phyloP scores from a whole-genome alignment of 2,113 vertebrate species.

The Sphaerodactylus townsendi region DNA sequence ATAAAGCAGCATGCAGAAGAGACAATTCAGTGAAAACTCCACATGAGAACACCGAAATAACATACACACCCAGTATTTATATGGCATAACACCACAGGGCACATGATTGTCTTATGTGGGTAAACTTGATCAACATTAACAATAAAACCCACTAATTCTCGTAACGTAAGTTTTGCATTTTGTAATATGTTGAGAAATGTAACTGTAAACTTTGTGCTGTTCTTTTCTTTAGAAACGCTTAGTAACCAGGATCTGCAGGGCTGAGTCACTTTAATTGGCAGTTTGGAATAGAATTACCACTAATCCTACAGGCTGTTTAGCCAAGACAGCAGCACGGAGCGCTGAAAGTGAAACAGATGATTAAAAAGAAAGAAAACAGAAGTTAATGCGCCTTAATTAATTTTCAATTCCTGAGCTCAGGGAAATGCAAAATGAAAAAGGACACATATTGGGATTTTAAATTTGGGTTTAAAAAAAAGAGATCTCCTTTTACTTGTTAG shows the following conservation, averaged over 20 bases:
- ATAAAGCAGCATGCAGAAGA: too few species aligned
- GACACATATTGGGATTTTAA: background rate
- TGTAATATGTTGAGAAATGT: background rate
- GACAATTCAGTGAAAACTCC: too few species aligned
- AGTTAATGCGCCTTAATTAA: background rate
- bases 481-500: background rate
- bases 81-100: too few species aligned
- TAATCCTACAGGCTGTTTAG: background rate
- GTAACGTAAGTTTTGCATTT: background rate
- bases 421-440: constrained; percentile 13
- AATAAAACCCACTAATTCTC: background rate
- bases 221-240: background rate
- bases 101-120: background rate
- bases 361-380: background rate
- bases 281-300: background rate
- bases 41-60: too few species aligned
- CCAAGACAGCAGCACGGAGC: background rate
- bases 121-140: background rate
- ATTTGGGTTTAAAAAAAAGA: constrained; percentile 1
- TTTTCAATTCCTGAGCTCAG: constrained; percentile 4
- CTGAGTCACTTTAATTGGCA: background rate
- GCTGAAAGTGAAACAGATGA: background rate
- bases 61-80: too few species aligned
- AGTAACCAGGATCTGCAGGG: background rate
- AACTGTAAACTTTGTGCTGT: background rate